phyloP scores from a whole-genome alignment of 2,113 vertebrate genomes.

The Echinops telfairi region DNA sequence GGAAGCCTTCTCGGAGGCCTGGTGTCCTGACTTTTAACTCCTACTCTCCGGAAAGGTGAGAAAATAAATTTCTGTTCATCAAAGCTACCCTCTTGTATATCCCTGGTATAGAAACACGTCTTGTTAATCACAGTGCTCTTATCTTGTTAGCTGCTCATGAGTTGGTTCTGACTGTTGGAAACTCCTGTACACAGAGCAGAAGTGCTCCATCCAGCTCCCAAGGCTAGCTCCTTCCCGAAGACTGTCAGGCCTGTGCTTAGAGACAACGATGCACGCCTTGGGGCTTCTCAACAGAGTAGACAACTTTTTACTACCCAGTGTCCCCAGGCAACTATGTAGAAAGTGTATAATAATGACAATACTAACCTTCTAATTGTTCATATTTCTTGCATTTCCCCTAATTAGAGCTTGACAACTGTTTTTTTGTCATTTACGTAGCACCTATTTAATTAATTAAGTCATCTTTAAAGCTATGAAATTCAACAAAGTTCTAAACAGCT shows the following conservation, averaged over 20 bases:
- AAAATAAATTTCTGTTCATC: background rate
- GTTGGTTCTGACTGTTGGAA: background rate
- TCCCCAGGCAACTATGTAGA: background rate
- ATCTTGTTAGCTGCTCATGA: background rate
- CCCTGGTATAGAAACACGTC: background rate
- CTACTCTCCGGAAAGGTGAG: background rate
- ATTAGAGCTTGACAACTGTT: no score
- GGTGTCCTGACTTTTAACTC: background rate
- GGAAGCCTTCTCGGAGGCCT: background rate
- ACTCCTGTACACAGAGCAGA: background rate
- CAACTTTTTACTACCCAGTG: background rate
- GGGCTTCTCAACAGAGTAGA: background rate
- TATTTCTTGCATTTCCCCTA: no score
- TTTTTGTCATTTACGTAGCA: background rate
- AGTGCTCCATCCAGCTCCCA: background rate
- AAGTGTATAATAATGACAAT: no score
- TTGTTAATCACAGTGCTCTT: no score
- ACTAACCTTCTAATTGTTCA: no score
- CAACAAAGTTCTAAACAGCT: background rate
- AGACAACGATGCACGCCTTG: background rate
- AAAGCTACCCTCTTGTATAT: background rate
- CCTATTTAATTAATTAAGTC: background rate
- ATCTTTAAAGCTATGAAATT: background rate
- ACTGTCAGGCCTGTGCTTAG: background rate
- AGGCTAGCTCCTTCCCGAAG: background rate